A percentile compares a stretch with the other conserved stretches of the same genome.
phyloP scores from a whole-genome alignment of 2,113 vertebrate genomes.

The Ophiodon elongatus region DNA sequence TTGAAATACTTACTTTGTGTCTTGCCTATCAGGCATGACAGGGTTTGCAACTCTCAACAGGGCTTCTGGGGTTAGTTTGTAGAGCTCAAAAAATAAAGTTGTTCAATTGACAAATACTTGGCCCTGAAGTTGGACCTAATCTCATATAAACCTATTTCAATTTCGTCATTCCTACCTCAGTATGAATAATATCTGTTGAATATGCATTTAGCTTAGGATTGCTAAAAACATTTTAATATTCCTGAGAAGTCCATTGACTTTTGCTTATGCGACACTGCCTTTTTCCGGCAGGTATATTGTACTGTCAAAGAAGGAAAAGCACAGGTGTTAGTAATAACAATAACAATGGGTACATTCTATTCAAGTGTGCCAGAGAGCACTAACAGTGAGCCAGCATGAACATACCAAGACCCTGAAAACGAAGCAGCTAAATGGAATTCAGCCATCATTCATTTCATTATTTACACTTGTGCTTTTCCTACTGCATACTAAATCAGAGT shows the following conservation, averaged over 20 bases:
- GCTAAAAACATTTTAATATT: background rate
- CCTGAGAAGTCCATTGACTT: background rate
- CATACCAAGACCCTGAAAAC: background rate
- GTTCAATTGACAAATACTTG: background rate
- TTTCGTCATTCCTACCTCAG: background rate
- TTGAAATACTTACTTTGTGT: conserved; percentile 1
- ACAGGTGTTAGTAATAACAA: background rate
- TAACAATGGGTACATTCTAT: background rate
- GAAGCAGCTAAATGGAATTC: background rate
- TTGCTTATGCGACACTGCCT: background rate
- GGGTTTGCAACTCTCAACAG: background rate
- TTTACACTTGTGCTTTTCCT: background rate
- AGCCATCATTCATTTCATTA: background rate
- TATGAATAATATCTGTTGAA: background rate
- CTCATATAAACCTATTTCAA: background rate
- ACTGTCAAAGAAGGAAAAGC: background rate
- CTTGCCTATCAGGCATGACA: background rate
- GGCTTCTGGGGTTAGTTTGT: background rate
- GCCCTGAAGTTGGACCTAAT: background rate
- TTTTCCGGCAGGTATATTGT: background rate
- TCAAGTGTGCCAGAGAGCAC: too few relatives aligned
- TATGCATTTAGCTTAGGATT: background rate
- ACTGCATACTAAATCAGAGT: background rate
- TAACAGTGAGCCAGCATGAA: background rate
- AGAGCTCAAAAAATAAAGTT: background rate